phyloP scores from a whole-genome alignment of 1,140 invertebrate genomes.

The Platyscapa corneri region DNA sequence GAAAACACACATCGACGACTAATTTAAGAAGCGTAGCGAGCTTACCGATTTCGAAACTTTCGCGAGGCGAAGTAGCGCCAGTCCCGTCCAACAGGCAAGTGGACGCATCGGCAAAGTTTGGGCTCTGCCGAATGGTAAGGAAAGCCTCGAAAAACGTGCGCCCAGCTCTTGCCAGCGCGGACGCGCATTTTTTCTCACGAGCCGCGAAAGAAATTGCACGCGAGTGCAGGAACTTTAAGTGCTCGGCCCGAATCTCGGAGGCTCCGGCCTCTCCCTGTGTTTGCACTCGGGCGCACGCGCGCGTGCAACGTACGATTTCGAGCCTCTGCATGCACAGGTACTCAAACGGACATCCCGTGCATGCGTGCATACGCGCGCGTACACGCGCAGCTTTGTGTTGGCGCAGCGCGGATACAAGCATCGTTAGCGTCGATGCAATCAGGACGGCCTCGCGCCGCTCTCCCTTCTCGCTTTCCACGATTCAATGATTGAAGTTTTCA shows the following conservation, averaged over 20 bases:
- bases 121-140: not conserved
- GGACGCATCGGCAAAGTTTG: not conserved
- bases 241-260: not conserved
- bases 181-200: conserved; percentile 13
- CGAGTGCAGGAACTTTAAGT: conserved; percentile 3
- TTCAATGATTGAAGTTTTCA: not conserved
- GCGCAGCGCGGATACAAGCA: not conserved
- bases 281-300: not conserved
- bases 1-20: not conserved
- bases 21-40: not conserved
- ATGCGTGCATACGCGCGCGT: not conserved
- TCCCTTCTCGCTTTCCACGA: not conserved
- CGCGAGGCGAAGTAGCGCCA: not conserved
- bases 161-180: not conserved
- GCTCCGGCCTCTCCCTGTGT: conserved; percentile 10
- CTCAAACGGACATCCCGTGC: no score
- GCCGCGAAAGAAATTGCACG: not conserved
- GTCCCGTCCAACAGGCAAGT: not conserved
- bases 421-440: not conserved
- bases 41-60: not conserved
- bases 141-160: not conserved
- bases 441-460: not conserved
- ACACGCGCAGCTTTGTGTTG: no score
- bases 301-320: not conserved
- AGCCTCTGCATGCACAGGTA: no score